Percentiles rank a stretch among this genome's conserved stretches.
Evolutionary conservation across 2,113 vertebrate species (phyloP).

Genomic region (Tragelaphus strepsiceros): DNA sequence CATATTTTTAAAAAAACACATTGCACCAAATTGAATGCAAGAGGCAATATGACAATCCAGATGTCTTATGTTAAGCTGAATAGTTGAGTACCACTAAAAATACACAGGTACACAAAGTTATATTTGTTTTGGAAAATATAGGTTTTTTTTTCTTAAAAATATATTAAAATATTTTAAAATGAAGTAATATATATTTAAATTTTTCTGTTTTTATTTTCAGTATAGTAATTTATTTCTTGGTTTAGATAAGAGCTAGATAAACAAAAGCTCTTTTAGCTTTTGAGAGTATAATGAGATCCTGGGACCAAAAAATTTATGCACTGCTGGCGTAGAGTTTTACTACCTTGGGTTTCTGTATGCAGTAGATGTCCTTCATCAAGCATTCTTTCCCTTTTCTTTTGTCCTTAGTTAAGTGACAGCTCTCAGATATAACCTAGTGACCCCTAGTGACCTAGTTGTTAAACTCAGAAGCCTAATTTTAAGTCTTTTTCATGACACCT

Average conservation of each 20-base stretch:
- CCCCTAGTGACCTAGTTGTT: neutral
- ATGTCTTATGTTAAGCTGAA: neutral
- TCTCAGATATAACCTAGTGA: neutral
- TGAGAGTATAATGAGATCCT: neutral
- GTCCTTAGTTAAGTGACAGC: neutral
- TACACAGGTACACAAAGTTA: neutral
- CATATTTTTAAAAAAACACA: constrained; percentile 22
- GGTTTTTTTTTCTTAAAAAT: neutral
- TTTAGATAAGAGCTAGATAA: neutral
- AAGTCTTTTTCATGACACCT: neutral
- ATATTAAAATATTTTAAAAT: constrained; percentile 7
- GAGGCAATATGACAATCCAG: neutral
- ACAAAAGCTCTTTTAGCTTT: neutral
- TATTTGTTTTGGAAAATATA: constrained; percentile 26
- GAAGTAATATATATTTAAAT: neutral
- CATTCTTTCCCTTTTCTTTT: constrained; percentile 19
- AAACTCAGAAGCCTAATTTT: neutral
- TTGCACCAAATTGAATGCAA: neutral
- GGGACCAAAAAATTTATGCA: neutral
- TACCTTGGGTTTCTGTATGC: neutral
- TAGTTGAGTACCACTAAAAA: neutral
- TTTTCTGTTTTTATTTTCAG: constrained; percentile 4
- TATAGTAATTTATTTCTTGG: neutral
- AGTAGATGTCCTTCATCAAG: neutral
- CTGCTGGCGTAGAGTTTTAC: neutral